phyloP scores from a whole-genome alignment of 2,113 vertebrate species.

The Acrocephalus arundinaceus region DNA sequence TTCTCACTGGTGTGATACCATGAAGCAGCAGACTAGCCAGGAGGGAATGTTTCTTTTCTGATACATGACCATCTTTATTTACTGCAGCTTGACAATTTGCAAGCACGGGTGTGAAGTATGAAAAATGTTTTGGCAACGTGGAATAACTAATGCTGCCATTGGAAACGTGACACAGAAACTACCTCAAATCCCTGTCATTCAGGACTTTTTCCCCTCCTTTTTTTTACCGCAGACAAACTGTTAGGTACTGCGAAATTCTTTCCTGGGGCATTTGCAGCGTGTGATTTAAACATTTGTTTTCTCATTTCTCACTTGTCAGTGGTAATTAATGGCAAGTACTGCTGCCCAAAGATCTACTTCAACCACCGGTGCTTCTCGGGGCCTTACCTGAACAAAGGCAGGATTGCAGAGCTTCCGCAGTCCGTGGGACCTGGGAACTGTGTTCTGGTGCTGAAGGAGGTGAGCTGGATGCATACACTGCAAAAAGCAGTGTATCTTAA shows the following conservation, averaged over 20 bases:
- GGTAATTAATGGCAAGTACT: conserved; percentile 91
- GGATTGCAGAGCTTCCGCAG: conserved; percentile 96
- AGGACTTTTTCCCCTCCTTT: not conserved
- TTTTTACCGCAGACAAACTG: not conserved
- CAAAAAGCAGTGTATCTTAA: not conserved
- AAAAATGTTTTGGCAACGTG: not conserved
- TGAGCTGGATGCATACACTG: conserved; percentile 48
- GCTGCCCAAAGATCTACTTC: conserved; percentile 98
- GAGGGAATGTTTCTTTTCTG: not conserved
- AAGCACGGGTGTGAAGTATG: not conserved
- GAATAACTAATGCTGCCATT: not conserved
- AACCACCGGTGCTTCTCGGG: conserved; percentile 98
- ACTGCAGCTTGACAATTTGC: not conserved
- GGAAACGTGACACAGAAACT: not conserved
- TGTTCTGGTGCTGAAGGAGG: conserved; percentile 95
- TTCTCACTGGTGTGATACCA: not conserved
- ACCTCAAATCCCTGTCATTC: not conserved
- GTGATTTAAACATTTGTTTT: conserved; percentile 28
- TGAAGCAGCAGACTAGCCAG: not conserved
- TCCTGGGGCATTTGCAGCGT: not conserved
- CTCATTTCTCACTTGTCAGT: conserved; percentile 71
- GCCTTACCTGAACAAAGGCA: conserved; percentile 97
- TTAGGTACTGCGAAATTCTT: not conserved
- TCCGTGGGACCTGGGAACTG: conserved; percentile 97
- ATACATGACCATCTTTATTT: not conserved